Evolutionary conservation across 2,888 invertebrate species (phyloP).

Genomic region (Cheilosia scutellata): DNA sequence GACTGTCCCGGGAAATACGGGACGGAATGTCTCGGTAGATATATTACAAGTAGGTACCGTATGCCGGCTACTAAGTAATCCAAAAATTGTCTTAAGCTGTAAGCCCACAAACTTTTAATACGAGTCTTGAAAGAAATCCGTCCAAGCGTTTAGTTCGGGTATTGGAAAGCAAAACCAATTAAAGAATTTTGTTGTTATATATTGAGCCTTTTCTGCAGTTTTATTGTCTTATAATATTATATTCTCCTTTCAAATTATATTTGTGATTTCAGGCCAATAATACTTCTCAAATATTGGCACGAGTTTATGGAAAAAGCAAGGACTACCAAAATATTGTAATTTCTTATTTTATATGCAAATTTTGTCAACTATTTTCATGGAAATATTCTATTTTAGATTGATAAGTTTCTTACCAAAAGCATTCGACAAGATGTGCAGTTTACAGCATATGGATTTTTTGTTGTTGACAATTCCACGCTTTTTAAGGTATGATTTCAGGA

Average conservation of each 20-base stretch:
- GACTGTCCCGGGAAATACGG: too few species aligned
- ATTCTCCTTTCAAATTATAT: background rate
- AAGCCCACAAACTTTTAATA: too few species aligned
- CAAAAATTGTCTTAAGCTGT: too few species aligned
- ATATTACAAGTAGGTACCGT: too few species aligned
- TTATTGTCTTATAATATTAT: too few species aligned
- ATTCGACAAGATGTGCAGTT: constrained; percentile 83
- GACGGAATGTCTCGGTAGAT: too few species aligned
- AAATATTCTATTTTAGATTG: constrained; percentile 78
- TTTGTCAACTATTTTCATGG: background rate
- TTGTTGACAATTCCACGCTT: constrained; percentile 82
- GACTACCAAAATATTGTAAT: constrained; percentile 82
- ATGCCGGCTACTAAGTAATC: too few species aligned
- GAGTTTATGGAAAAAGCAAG: constrained; percentile 81
- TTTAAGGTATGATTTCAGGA: constrained; percentile 80
- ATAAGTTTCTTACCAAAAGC: constrained; percentile 83
- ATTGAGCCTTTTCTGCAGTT: background rate
- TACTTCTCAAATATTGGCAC: constrained; percentile 81
- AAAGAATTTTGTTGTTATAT: background rate
- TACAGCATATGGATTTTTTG: constrained; percentile 83
- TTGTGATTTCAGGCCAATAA: constrained; percentile 80
- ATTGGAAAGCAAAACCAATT: too few species aligned
- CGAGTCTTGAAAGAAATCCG: too few species aligned
- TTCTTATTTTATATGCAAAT: background rate
- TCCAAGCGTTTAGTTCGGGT: too few species aligned